phyloP scores from a whole-genome alignment of 1,140 invertebrate genomes.

The Ceratina australensis region DNA sequence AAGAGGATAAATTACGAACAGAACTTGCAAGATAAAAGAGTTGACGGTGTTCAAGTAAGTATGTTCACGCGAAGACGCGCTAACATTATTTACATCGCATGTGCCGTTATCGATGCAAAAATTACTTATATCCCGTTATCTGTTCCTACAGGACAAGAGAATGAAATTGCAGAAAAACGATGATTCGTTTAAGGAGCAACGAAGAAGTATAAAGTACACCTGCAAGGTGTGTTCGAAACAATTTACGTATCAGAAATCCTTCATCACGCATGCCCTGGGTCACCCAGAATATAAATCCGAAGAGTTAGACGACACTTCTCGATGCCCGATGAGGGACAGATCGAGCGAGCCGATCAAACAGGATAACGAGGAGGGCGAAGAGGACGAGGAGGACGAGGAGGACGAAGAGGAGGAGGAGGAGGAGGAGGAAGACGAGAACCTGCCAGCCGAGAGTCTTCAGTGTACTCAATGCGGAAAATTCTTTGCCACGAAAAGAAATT shows the following conservation, averaged over 20 bases:
- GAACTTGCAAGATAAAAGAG: conserved; percentile 24
- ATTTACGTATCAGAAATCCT: conserved; percentile 72
- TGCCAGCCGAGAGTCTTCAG: conserved; percentile 65
- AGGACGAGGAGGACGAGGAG: conserved; percentile 48
- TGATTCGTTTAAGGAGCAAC: conserved; percentile 48
- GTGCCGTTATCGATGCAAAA: too few species aligned
- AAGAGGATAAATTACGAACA: conserved; percentile 30
- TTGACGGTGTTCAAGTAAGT: conserved; percentile 26
- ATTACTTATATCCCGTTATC: too few species aligned
- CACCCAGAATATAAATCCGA: conserved; percentile 67
- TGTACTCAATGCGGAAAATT: conserved; percentile 74
- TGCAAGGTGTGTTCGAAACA: conserved; percentile 72
- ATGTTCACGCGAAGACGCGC: too few species aligned
- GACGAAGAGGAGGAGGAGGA: conserved; percentile 58
- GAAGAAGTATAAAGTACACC: conserved; percentile 62
- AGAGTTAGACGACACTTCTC: conserved; percentile 23
- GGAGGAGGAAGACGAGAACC: conserved; percentile 59
- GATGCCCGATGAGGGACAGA: conserved; percentile 21
- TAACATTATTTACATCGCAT: too few species aligned
- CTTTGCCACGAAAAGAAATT: conserved; percentile 72
- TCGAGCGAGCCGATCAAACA: conserved; percentile 9
- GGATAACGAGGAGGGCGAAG: conserved; percentile 41
- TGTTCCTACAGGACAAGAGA: conserved; percentile 36
- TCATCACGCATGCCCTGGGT: conserved; percentile 67
- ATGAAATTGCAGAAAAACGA: conserved; percentile 13